Evolutionary conservation across 2,797 vertebrate species (phyloP), one percentile per base, ranked within the genome.

Genomic region (Rachycentron canadum): DNA sequence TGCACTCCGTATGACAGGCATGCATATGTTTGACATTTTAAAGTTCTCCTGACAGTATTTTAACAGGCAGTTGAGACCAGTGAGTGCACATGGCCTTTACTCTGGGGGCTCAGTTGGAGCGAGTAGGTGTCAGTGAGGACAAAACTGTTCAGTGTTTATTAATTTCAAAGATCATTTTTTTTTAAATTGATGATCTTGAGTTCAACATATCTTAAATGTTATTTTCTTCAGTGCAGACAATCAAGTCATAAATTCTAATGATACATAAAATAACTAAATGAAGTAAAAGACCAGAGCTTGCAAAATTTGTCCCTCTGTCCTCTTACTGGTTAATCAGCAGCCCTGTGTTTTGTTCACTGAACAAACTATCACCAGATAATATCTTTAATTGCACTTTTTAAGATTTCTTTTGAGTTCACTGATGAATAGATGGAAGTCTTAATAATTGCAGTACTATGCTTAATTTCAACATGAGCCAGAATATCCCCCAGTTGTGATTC

Each of bases 401-500:
- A 5, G 19, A 21, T 55, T 38, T 26, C 21, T 50, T 68, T 16
- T n/a, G n/a, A n/a, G n/a, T n/a, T n/a, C n/a, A 45, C 30, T 2
- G 7, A 59, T 65, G 23, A 28, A 40, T 74, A 45, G 32, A 38
- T 4, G 2, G 23, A 57, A 43, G 8, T 12, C n/a, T n/a, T 19
- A 43, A 55, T 66, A 25, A 4, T 11, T 11, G 17, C 10, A 26
- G 28, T 21, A n/a, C n/a, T n/a, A n/a, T n/a, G n/a, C n/a, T n/a
- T n/a, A n/a, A n/a, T 73, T 72, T 40, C 6, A 40, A 5, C 13
- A 32, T 12, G 59, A 56, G 5, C 28, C 8, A 72, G 64, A 63
- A 71, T 19, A 67, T 43, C 30, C 57, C 62, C 64, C n/a, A 58
- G 14, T 56, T 63, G 28, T 56, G 2, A 38, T 69, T 74, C 41